Evolutionary conservation across 2,888 invertebrate genomes (phyloP).

Genomic region (Idaea straminata): DNA sequence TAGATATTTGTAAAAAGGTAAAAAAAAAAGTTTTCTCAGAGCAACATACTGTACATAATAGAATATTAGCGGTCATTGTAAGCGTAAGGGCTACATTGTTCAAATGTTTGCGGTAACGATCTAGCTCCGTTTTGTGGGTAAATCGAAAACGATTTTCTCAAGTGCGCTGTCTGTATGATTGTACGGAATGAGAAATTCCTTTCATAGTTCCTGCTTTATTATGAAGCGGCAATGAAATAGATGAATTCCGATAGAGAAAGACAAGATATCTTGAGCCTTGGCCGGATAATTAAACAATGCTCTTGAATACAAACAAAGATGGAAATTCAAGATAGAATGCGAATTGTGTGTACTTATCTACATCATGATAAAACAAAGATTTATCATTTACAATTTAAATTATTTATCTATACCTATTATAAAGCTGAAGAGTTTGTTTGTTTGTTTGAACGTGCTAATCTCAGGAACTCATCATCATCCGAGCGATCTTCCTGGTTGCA

Average conservation of each 20-base stretch:
- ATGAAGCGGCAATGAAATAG: constrained; percentile 20
- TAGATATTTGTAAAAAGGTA: background rate
- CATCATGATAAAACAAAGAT: no score
- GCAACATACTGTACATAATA: constrained; percentile 9
- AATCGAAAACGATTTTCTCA: constrained; percentile 29
- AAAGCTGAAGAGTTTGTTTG: no score
- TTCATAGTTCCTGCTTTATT: constrained; percentile 21
- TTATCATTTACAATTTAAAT: no score
- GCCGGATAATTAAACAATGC: constrained; percentile 12
- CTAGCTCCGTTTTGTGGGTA: constrained; percentile 19
- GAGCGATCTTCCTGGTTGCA: no score
- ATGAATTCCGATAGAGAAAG: constrained; percentile 10
- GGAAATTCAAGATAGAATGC: background rate
- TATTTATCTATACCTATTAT: no score
- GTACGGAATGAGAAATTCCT: constrained; percentile 19
- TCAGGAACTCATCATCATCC: no score
- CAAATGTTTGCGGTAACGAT: constrained; percentile 23
- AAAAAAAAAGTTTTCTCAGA: background rate
- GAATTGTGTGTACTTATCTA: no score
- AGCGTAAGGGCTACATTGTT: constrained; percentile 25
- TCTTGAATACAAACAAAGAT: constrained; percentile 4
- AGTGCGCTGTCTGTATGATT: constrained; percentile 20
- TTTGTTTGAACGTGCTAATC: no score
- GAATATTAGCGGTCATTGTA: constrained; percentile 21
- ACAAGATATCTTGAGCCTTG: constrained; percentile 16